Conservation (phyloP, 2,888 invertebrate species). For the Embidobia sp. region DNA sequence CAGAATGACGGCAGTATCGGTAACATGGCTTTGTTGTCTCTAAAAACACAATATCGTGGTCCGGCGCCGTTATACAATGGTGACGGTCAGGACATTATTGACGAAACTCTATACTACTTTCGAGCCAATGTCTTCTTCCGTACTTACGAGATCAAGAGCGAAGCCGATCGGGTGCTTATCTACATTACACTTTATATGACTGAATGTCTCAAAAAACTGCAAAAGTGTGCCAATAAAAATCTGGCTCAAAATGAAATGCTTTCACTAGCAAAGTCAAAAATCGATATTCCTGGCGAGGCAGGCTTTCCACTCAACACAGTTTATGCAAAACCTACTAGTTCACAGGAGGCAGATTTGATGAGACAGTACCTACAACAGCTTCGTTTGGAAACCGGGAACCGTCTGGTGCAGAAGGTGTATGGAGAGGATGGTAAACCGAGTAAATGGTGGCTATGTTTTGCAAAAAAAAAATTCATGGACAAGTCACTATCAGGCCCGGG, state of each 20-base stretch:
- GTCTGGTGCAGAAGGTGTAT: constrained; percentile 93
- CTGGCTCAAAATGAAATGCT: constrained; percentile 98
- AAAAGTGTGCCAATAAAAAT: constrained; percentile 93
- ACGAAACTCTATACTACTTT: constrained; percentile 98
- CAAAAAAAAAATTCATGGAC: constrained; percentile 99
- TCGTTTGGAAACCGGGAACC: constrained; percentile 95
- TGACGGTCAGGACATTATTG: constrained; percentile 94
- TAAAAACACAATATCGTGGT: constrained; percentile 95
- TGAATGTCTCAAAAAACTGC: constrained; percentile 97
- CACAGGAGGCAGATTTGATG: constrained; percentile 94
- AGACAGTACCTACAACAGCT: constrained; percentile 96
- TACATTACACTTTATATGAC: constrained; percentile 98
- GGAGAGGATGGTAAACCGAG: constrained; percentile 95
- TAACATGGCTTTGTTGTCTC: constrained; percentile 95
- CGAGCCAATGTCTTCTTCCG: constrained; percentile 99
- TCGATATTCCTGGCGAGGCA: constrained; percentile 97
- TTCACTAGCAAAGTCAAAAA: constrained; percentile 95
- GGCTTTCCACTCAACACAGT: constrained; percentile 98
- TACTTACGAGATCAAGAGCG: constrained; percentile 99
- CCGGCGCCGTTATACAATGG: constrained; percentile 90
- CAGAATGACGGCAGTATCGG: constrained; percentile 86
- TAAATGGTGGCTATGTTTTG: constrained; percentile 99
- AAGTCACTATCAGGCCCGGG: constrained; percentile 96
- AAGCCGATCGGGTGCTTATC: constrained; percentile 97
- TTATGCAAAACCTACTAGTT: constrained; percentile 91